Evolutionary conservation across 2,113 vertebrate genomes (phyloP).

Genomic region (Talpa occidentalis): DNA sequence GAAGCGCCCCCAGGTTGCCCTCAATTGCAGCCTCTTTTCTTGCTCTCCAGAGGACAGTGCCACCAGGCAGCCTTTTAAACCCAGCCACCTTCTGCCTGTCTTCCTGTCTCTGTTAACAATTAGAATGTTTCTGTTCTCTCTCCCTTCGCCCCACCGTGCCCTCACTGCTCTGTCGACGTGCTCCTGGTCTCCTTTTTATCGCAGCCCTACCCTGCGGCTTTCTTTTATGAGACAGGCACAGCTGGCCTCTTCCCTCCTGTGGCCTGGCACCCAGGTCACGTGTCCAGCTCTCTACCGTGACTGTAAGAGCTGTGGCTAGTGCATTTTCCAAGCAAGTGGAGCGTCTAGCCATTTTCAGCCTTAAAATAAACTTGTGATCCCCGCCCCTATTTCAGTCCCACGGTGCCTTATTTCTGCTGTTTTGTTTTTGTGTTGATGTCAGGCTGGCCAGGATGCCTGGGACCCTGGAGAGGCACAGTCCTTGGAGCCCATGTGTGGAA

Average conservation of each 20-base stretch:
- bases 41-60: background rate
- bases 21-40: background rate
- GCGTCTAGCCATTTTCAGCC: background rate
- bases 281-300: background rate
- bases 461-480: background rate
- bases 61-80: background rate
- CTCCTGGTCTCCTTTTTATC: background rate
- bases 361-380: background rate
- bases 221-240: background rate
- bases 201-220: slow-evolving; percentile 17
- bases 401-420: background rate
- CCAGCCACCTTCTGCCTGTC: background rate
- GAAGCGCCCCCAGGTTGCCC: background rate
- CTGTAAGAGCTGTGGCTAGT: background rate
- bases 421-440: background rate
- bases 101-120: slow-evolving; percentile 40
- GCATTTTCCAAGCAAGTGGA: background rate
- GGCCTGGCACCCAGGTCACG: background rate
- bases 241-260: background rate
- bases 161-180: background rate
- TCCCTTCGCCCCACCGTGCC: background rate
- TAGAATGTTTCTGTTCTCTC: slow-evolving; percentile 33
- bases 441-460: background rate
- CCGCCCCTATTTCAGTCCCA: background rate
- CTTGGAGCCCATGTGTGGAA: background rate